Percentiles rank a stretch among this genome's conserved stretches.
Conservation (phyloP, 2,888 invertebrate species). For the Gonocerus acuteangulatus region DNA sequence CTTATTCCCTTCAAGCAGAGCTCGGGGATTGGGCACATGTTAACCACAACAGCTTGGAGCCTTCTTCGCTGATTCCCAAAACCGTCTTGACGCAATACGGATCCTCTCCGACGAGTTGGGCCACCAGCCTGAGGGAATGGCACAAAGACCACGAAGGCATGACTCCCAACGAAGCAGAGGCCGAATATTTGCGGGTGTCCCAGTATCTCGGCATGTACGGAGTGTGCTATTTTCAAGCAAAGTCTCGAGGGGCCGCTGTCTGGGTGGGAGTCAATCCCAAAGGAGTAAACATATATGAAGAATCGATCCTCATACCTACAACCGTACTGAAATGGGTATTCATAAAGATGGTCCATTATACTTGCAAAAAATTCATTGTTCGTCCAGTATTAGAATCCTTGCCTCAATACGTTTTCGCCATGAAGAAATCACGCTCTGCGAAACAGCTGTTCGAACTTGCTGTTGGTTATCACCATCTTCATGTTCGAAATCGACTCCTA, state of each 20-base stretch:
- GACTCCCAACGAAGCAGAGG: slow-evolving; percentile 22
- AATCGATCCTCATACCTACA: slow-evolving; percentile 27
- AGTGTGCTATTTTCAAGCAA: slow-evolving; percentile 29
- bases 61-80: slow-evolving; percentile 17
- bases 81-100: slow-evolving; percentile 18
- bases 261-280: slow-evolving; percentile 25
- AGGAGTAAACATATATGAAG: slow-evolving; percentile 32
- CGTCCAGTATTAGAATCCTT: slow-evolving; percentile 27
- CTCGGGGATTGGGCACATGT: slow-evolving; percentile 28
- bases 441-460: slow-evolving; percentile 32
- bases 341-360: slow-evolving; percentile 31
- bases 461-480: slow-evolving; percentile 33
- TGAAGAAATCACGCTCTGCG: slow-evolving; percentile 28
- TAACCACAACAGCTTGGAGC: slow-evolving; percentile 25
- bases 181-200: slow-evolving; percentile 28
- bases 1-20: slow-evolving; percentile 31
- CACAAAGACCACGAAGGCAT: slow-evolving; percentile 31
- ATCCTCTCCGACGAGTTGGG: slow-evolving; percentile 25
- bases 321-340: slow-evolving; percentile 32
- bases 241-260: slow-evolving; percentile 2
- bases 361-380: slow-evolving; percentile 31
- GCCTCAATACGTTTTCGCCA: slow-evolving; percentile 28
- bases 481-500: slow-evolving; percentile 21
- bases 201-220: slow-evolving; percentile 33
- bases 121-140: slow-evolving; percentile 29